Conservation (phyloP, 2,113 vertebrate species). For the Centropus unirufus region DNA sequence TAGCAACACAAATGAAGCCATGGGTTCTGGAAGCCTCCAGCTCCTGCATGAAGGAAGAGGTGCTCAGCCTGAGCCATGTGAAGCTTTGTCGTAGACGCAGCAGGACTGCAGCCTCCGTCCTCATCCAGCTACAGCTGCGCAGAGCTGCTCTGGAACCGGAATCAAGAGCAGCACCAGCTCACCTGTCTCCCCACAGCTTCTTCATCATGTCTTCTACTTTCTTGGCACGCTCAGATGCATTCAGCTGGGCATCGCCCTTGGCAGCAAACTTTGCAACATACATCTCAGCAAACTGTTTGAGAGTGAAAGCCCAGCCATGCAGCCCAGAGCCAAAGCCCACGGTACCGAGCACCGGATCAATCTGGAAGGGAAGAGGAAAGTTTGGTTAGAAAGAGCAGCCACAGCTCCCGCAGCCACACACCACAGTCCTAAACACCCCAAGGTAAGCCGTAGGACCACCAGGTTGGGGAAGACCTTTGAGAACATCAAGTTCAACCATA, state of each 20-base stretch:
- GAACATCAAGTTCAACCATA: too few species aligned
- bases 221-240: conserved; percentile 84
- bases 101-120: neutral
- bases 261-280: conserved; percentile 93
- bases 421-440: too few species aligned
- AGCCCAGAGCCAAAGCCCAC: conserved; percentile 97
- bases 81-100: neutral
- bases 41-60: too few species aligned
- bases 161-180: neutral
- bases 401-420: neutral
- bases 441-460: too few species aligned
- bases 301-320: conserved; percentile 96
- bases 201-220: conserved; percentile 99
- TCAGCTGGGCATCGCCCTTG: conserved; percentile 87
- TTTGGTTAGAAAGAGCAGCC: neutral
- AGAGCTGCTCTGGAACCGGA: neutral
- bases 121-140: fast-evolving
- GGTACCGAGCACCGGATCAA: conserved; percentile 89
- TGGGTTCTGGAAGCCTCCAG: too few species aligned
- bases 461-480: too few species aligned
- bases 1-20: too few species aligned
- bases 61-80: too few species aligned
- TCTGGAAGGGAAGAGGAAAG: conserved; percentile 63
- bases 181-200: conserved; percentile 97
- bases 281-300: conserved; percentile 98